Conservation (phyloP, 2,797 vertebrate species). For the Nyctibius grandis region DNA sequence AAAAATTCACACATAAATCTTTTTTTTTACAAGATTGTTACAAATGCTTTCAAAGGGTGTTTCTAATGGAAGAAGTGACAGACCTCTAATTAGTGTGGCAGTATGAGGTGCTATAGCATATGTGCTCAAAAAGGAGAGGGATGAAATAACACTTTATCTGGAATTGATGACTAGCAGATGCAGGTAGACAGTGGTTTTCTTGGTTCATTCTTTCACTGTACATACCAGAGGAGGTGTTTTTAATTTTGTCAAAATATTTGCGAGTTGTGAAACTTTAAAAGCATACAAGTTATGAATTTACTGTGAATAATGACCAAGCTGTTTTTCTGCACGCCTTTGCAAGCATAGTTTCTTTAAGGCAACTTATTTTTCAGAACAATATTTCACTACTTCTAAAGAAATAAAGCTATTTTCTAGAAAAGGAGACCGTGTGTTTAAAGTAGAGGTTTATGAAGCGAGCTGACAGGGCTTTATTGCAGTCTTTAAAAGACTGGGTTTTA, state of each 20-base stretch:
- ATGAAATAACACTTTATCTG: neutral
- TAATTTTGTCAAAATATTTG: constrained; percentile 23
- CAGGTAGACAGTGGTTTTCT: neutral
- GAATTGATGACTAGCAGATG: neutral
- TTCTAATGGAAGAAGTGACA: neutral
- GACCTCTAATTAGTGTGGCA: neutral
- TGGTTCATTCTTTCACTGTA: neutral
- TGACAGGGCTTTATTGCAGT: neutral
- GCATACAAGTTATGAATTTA: neutral
- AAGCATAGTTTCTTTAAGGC: neutral
- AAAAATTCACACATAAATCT: neutral
- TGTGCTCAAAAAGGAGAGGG: neutral
- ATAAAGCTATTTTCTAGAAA: neutral
- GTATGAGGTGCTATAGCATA: neutral
- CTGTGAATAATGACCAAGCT: neutral
- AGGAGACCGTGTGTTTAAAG: neutral
- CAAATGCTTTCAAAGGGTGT: neutral
- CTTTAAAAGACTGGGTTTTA: constrained; percentile 31
- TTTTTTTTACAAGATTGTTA: neutral
- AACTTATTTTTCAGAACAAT: neutral
- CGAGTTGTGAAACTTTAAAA: neutral
- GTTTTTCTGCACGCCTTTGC: neutral
- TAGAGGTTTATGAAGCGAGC: constrained; percentile 21
- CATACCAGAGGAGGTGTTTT: neutral
- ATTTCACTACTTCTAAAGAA: constrained; percentile 7